These are phyloP conservation scores for Danionella dracula DNA, from an alignment of 2,797 vertebrate genomes.

Conservation along the genomic window DNA sequence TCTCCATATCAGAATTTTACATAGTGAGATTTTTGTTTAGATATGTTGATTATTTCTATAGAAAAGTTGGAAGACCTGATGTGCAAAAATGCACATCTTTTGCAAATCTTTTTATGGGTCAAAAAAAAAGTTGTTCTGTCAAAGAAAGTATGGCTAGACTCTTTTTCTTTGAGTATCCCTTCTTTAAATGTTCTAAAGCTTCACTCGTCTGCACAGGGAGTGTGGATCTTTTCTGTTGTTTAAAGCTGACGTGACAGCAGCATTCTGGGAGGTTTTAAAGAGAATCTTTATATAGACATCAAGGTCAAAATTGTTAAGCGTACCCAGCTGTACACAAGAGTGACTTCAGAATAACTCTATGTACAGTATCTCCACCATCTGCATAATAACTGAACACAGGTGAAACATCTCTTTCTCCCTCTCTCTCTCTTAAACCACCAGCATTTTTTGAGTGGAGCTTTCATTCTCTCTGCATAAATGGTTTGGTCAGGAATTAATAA, in stretches of 20 bases:
- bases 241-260: background rate
- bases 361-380: conserved; percentile 28
- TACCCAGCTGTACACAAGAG: conserved; percentile 26
- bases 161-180: background rate
- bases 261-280: conserved; percentile 13
- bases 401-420: background rate
- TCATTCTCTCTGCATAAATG: background rate
- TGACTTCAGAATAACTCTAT: conserved; percentile 16
- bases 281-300: background rate
- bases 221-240: background rate
- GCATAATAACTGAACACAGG: conserved; percentile 24
- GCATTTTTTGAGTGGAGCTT: conserved; percentile 13
- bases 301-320: background rate
- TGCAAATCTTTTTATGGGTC: background rate
- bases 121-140: background rate
- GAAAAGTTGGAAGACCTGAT: conserved; percentile 16
- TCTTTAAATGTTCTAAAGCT: background rate
- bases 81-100: conserved; percentile 9
- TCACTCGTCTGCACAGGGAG: background rate
- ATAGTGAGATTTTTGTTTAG: background rate
- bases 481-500: conserved; percentile 14
- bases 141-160: background rate
- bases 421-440: background rate
- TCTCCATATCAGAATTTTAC: too few species aligned
- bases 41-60: conserved; percentile 20